These are phyloP conservation scores for Alsophila aescularia DNA, from an alignment of 2,888 invertebrate genomes.

Conservation along the genomic window DNA sequence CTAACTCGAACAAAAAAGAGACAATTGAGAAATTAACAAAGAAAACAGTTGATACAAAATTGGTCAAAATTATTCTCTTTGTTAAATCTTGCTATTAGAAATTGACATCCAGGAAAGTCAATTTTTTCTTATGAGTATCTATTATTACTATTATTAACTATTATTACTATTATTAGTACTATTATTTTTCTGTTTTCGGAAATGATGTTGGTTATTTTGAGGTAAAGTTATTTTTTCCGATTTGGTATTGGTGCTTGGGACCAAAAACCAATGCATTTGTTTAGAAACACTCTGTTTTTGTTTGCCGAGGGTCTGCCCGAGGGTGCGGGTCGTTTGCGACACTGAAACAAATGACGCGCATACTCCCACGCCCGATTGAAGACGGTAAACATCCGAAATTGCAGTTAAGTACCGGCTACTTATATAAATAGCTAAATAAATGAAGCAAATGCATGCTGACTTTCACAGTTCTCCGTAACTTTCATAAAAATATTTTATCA, in stretches of 20 bases:
- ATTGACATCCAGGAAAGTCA: too few relatives aligned
- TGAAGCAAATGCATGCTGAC: neutral
- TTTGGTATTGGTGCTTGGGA: neutral
- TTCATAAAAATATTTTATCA: too few relatives aligned
- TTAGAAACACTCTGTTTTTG: slow-evolving; percentile 71
- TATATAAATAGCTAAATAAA: slow-evolving; percentile 1
- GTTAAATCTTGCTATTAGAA: too few relatives aligned
- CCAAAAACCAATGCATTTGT: slow-evolving; percentile 47
- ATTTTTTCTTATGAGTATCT: too few relatives aligned
- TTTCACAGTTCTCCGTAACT: too few relatives aligned
- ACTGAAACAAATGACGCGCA: slow-evolving; percentile 73
- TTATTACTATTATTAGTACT: too few relatives aligned
- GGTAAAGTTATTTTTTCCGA: neutral
- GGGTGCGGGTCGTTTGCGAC: slow-evolving; percentile 63
- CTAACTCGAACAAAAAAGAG: too few relatives aligned
- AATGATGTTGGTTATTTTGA: neutral
- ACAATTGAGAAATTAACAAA: too few relatives aligned
- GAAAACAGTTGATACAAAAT: too few relatives aligned
- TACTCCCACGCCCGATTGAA: slow-evolving; percentile 62
- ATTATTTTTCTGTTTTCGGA: too few relatives aligned
- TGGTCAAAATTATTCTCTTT: too few relatives aligned
- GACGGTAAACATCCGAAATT: slow-evolving; percentile 44
- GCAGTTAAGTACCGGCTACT: slow-evolving; percentile 36
- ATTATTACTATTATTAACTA: too few relatives aligned
- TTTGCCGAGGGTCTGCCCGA: slow-evolving; percentile 58